A percentile compares a stretch with the other conserved stretches of the same genome.
Evolutionary conservation across 2,888 invertebrate species (phyloP).

Genomic region (Osmoderma eremita): DNA sequence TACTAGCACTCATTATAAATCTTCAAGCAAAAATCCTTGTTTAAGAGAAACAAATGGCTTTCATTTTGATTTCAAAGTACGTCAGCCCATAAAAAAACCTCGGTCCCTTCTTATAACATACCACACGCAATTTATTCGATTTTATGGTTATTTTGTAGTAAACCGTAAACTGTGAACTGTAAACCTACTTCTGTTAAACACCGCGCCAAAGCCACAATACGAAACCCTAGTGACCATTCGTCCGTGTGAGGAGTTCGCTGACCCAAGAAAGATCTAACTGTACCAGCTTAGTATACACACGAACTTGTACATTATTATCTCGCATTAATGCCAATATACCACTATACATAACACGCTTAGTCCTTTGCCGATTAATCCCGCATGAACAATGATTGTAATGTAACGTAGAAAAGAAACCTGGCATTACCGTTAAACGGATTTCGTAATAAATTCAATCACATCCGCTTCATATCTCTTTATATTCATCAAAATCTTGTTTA

Average conservation of each 20-base stretch:
- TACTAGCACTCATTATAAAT: too few species aligned
- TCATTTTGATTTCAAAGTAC: too few species aligned
- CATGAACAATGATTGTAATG: background rate
- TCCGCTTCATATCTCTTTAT: too few species aligned
- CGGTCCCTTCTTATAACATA: too few species aligned
- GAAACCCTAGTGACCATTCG: slow-evolving; percentile 10
- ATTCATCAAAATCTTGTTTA: background rate
- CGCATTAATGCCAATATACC: background rate
- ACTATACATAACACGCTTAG: background rate
- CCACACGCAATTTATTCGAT: too few species aligned
- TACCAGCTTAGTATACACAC: slow-evolving; percentile 25
- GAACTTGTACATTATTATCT: slow-evolving; percentile 13
- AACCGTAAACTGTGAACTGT: slow-evolving; percentile 6
- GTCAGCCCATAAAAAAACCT: too few species aligned
- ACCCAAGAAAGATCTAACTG: slow-evolving; percentile 37
- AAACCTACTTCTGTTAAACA: slow-evolving; percentile 10
- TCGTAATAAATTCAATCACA: too few species aligned
- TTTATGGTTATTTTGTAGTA: too few species aligned
- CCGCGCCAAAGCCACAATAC: background rate
- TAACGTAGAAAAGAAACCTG: background rate
- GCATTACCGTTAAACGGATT: too few species aligned
- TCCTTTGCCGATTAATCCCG: background rate
- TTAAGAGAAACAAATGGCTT: too few species aligned
- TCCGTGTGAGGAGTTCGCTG: slow-evolving; percentile 32
- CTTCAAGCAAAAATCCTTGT: too few species aligned